phyloP scores from a whole-genome alignment of 2,113 vertebrate genomes.

The Spilogale gracilis region DNA sequence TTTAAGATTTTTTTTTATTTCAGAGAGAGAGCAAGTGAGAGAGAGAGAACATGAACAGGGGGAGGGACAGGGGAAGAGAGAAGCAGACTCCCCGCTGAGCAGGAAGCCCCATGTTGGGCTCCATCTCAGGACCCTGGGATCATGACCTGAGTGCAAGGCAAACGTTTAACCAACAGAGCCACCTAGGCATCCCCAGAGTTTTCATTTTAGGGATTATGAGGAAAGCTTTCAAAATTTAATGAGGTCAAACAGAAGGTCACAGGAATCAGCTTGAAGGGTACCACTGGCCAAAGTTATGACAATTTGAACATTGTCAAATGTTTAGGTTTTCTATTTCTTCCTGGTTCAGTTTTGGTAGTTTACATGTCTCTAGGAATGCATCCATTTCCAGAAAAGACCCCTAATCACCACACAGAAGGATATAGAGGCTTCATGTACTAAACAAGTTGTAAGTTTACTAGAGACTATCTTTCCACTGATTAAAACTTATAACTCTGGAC shows the following conservation, averaged over 20 bases:
- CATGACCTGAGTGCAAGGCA: too few species aligned
- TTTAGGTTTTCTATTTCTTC: too few species aligned
- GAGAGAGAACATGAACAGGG: neutral
- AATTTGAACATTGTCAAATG: neutral
- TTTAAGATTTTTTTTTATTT: neutral
- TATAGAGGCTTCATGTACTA: neutral
- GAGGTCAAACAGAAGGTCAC: neutral
- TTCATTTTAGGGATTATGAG: neutral
- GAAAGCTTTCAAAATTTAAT: neutral
- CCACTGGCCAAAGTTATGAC: neutral
- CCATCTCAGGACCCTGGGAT: too few species aligned
- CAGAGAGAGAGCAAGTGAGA: neutral
- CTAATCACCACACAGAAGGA: neutral
- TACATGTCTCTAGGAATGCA: too few species aligned
- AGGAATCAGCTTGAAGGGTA: neutral
- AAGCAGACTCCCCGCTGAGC: too few species aligned
- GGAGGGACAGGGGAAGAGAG: too few species aligned
- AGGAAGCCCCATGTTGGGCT: too few species aligned
- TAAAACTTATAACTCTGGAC: neutral
- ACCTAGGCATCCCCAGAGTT: too few species aligned
- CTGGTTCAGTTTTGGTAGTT: too few species aligned
- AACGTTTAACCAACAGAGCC: too few species aligned
- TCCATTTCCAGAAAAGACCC: too few species aligned
- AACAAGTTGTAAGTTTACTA: neutral
- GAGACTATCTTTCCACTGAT: neutral